Evolutionary conservation across 2,888 invertebrate species (phyloP).

Genomic region (Nemurella pictetii): DNA sequence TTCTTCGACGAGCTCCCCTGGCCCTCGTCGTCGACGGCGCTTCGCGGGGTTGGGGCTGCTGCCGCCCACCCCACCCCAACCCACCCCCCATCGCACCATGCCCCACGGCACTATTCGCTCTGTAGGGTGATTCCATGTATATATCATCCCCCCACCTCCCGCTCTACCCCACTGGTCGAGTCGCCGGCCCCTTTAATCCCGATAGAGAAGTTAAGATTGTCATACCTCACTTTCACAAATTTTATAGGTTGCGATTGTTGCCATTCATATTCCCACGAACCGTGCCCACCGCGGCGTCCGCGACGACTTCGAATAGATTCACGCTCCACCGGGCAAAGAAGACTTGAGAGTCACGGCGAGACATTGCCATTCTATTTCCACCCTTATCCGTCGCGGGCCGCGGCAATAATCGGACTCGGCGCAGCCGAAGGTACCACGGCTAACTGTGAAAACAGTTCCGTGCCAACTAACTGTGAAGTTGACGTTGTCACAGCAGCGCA

Average conservation of each 20-base stretch:
- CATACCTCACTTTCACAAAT: constrained; percentile 10
- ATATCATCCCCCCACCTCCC: constrained; percentile 3
- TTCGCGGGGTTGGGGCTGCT: too few species aligned
- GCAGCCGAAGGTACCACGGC: neutral
- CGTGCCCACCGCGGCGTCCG: neutral
- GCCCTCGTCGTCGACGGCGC: neutral
- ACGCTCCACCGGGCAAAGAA: neutral
- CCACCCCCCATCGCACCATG: constrained; percentile 4
- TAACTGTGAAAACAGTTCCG: neutral
- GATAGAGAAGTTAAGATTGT: constrained; percentile 32
- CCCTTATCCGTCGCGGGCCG: neutral
- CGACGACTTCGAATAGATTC: neutral
- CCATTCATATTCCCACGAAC: neutral
- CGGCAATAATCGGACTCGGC: too few species aligned
- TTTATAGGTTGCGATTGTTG: neutral
- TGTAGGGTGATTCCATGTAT: constrained; percentile 17
- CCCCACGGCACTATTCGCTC: constrained; percentile 9
- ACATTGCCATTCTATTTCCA: neutral
- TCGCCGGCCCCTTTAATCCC: constrained; percentile 11
- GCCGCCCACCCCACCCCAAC: neutral
- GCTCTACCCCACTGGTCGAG: neutral
- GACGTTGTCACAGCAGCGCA: neutral
- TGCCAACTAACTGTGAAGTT: neutral
- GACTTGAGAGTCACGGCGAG: neutral
- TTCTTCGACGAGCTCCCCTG: constrained; percentile 21